Conservation (phyloP, 2,888 invertebrate genomes). For the Frankliniella intonsa region DNA sequence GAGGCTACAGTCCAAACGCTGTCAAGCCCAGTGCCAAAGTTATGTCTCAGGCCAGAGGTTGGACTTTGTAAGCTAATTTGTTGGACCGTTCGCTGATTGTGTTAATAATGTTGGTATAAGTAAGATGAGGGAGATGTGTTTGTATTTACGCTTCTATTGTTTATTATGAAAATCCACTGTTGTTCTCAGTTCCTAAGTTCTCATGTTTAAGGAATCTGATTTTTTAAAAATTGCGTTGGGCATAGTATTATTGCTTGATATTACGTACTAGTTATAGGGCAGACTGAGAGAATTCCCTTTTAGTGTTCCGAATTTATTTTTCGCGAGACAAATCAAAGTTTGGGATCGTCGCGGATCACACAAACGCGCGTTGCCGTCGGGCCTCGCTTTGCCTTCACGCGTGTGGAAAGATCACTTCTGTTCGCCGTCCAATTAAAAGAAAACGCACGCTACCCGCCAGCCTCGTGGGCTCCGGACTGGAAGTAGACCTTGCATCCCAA, state of each 20-base stretch:
- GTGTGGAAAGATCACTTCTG: background rate
- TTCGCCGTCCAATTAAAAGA: background rate
- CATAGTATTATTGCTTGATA: conserved; percentile 17
- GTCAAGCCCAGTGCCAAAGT: conserved; percentile 13
- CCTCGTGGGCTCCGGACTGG: background rate
- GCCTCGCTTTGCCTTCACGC: too few relatives aligned
- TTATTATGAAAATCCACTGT: conserved; percentile 22
- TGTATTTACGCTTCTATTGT: conserved; percentile 25
- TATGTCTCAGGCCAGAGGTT: conserved; percentile 9
- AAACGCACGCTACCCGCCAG: too few relatives aligned
- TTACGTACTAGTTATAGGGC: conserved; percentile 1
- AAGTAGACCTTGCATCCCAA: conserved; percentile 4
- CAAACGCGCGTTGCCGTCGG: too few relatives aligned
- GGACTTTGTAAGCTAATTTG: conserved; percentile 13
- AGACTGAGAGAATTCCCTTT: conserved; percentile 17
- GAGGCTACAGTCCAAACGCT: background rate
- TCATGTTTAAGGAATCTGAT: conserved; percentile 13
- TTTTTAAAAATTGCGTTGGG: conserved; percentile 15
- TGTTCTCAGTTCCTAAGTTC: conserved; percentile 25
- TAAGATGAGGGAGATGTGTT: conserved; percentile 3
- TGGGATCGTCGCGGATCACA: background rate
- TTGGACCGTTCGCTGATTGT: background rate
- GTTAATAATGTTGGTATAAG: conserved; percentile 1
- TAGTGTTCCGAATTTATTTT: background rate
- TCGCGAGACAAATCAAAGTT: background rate